Percentiles rank a stretch among this genome's conserved stretches.
These are phyloP conservation scores for Glossosoma conforme DNA, from an alignment of 1,140 invertebrate genomes.

Conservation along the genomic window DNA sequence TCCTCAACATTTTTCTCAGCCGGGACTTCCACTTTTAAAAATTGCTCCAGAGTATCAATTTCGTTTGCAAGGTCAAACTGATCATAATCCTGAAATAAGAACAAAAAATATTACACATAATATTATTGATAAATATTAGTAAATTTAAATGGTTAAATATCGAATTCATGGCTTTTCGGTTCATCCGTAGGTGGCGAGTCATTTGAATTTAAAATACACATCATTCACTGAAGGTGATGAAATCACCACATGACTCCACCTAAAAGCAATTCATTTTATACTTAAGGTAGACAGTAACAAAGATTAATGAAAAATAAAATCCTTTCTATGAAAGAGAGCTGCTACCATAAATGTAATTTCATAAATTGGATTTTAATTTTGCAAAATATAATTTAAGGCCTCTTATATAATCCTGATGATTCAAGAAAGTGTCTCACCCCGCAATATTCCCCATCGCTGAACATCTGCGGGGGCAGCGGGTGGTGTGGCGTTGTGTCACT, in stretches of 20 bases:
- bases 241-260: too few relatives aligned
- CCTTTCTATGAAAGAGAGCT: too few relatives aligned
- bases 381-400: not conserved
- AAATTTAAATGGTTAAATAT: too few relatives aligned
- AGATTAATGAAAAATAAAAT: too few relatives aligned
- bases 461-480: slow-evolving; percentile 88
- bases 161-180: too few relatives aligned
- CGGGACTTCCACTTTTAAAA: slow-evolving; percentile 60
- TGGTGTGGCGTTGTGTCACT: slow-evolving; percentile 58
- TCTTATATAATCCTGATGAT: not conserved
- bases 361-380: slow-evolving; percentile 2
- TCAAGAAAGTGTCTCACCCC: slow-evolving; percentile 61
- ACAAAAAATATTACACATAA: slow-evolving; percentile 2
- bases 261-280: too few relatives aligned
- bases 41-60: slow-evolving; percentile 82
- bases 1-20: not conserved
- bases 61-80: slow-evolving; percentile 89
- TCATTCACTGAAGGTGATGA: too few relatives aligned
- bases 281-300: too few relatives aligned
- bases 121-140: too few relatives aligned
- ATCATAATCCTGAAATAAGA: slow-evolving; percentile 76
- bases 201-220: too few relatives aligned
- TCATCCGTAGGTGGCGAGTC: too few relatives aligned
- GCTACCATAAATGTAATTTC: too few relatives aligned
- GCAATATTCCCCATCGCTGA: slow-evolving; percentile 88